A percentile compares a stretch with the other conserved stretches of the same genome.
phyloP scores from a whole-genome alignment of 2,888 invertebrate genomes.

The Cosmorhoe ocellata region DNA sequence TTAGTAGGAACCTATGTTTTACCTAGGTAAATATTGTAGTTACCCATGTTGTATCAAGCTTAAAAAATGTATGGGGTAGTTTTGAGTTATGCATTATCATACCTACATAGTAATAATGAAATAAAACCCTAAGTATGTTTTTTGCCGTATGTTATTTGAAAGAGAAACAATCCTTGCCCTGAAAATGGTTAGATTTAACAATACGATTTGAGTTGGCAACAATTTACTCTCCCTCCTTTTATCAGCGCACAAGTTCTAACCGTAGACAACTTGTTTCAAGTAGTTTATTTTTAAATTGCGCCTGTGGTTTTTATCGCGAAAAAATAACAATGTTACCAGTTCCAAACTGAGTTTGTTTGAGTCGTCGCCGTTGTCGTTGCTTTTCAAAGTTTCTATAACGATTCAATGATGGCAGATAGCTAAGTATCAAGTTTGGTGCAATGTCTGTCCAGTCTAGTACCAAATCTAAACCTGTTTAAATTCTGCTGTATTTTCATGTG shows the following conservation, averaged over 20 bases:
- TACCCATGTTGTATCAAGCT: too few relatives aligned
- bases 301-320: constrained; percentile 55
- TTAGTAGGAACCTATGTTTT: too few relatives aligned
- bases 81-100: too few relatives aligned
- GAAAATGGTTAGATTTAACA: constrained; percentile 7
- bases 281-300: constrained; percentile 75
- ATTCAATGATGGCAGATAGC: not conserved
- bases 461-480: too few relatives aligned
- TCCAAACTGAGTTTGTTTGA: constrained; percentile 41
- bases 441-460: too few relatives aligned
- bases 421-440: not conserved
- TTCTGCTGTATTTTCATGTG: too few relatives aligned
- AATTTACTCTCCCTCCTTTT: constrained; percentile 33
- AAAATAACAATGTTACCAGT: constrained; percentile 68
- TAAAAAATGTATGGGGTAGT: too few relatives aligned
- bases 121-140: too few relatives aligned
- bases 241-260: constrained; percentile 49
- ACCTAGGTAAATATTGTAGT: too few relatives aligned
- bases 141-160: not conserved
- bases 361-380: constrained; percentile 23
- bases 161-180: not conserved
- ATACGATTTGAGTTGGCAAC: constrained; percentile 14
- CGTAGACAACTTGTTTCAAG: constrained; percentile 20
- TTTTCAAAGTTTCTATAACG: not conserved
- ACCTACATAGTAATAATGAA: too few relatives aligned